These are phyloP conservation scores for Tachyglossus aculeatus DNA, from an alignment of 2,797 vertebrate genomes.

Conservation along the genomic window DNA sequence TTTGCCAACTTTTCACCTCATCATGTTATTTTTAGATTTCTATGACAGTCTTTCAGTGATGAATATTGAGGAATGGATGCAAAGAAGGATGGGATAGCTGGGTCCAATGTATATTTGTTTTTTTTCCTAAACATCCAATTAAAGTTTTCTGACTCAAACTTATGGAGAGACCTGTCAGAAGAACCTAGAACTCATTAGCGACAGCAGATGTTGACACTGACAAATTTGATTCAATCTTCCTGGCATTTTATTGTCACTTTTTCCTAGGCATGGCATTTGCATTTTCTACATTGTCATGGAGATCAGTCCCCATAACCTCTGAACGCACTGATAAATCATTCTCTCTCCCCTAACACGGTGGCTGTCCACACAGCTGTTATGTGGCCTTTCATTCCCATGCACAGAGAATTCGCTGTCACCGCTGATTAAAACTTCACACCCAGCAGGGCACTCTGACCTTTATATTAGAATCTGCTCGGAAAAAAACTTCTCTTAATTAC, in stretches of 20 bases:
- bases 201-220: background rate
- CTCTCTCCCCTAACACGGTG: background rate
- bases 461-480: constrained; percentile 38
- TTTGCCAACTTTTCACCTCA: no score
- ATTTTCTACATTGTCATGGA: constrained; percentile 9
- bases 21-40: no score
- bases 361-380: constrained; percentile 35
- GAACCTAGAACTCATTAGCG: constrained; percentile 3
- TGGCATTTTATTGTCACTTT: constrained; percentile 32
- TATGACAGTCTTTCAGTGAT: no score
- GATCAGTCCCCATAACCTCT: background rate
- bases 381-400: constrained; percentile 30
- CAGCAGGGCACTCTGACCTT: constrained; percentile 43
- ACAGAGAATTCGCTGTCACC: constrained; percentile 14
- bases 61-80: background rate
- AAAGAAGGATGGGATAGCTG: background rate
- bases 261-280: constrained; percentile 14
- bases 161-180: background rate
- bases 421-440: constrained; percentile 35
- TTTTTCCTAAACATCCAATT: background rate
- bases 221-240: background rate
- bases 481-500: constrained; percentile 52
- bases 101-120: background rate
- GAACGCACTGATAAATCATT: constrained; percentile 8
- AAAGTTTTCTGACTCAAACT: background rate